Conservation (phyloP, 2,113 vertebrate genomes). For the Octodon degus region DNA sequence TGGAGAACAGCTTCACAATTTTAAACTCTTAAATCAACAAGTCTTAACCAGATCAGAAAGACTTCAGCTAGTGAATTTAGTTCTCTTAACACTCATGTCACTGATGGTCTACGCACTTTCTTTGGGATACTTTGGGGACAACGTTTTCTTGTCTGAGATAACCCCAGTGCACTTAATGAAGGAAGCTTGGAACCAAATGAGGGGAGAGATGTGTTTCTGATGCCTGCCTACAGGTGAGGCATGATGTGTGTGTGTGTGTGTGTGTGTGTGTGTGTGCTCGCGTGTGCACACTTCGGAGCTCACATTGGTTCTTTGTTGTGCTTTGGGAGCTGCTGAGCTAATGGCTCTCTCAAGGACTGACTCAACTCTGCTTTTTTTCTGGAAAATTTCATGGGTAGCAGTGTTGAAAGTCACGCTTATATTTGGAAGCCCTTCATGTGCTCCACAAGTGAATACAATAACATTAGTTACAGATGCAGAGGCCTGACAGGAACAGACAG, state of each 20-base stretch:
- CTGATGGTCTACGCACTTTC: not conserved
- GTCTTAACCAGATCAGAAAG: not conserved
- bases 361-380: not conserved
- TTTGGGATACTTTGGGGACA: not conserved
- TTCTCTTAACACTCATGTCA: not conserved
- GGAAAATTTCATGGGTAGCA: not conserved
- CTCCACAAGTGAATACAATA: not conserved
- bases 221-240: not conserved
- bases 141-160: not conserved
- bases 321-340: not conserved
- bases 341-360: not conserved
- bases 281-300: not conserved
- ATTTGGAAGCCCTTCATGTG: not conserved
- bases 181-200: not conserved
- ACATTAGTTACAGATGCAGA: not conserved
- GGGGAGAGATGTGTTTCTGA: not conserved
- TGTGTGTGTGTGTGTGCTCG: too few species aligned
- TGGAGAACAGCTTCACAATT: not conserved
- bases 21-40: not conserved
- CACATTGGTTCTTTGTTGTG: rapidly evolving
- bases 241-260: not conserved
- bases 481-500: not conserved
- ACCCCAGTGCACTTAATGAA: conserved; percentile 6
- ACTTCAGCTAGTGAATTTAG: not conserved
- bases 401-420: not conserved